Evolutionary conservation across 2,888 invertebrate genomes (phyloP).

Genomic region (Mantis religiosa): DNA sequence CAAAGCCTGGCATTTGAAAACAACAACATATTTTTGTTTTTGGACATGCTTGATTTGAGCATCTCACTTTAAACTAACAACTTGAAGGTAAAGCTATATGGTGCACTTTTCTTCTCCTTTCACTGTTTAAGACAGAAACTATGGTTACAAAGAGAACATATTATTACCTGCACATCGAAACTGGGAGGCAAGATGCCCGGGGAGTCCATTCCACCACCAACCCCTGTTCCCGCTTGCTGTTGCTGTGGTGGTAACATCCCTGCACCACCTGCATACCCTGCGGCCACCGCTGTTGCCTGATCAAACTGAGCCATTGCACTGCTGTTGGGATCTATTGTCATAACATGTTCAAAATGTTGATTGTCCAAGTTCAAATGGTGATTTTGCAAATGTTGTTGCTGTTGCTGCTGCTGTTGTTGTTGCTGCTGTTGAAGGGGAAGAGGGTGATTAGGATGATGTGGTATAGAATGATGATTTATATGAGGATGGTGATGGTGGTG

Average conservation of each 20-base stretch:
- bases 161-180: conserved; percentile 73
- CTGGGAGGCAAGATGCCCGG: conserved; percentile 50
- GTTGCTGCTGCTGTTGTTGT: not conserved
- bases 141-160: too few species aligned
- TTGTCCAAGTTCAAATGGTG: conserved; percentile 32
- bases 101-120: too few species aligned
- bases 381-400: conserved; percentile 25
- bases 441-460: conserved; percentile 40
- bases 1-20: too few species aligned
- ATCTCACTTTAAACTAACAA: too few species aligned
- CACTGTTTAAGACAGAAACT: too few species aligned
- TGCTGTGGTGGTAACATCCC: conserved; percentile 28
- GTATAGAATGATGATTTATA: conserved; percentile 51
- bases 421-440: conserved; percentile 15
- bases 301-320: conserved; percentile 24
- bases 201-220: conserved; percentile 36
- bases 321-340: conserved; percentile 34
- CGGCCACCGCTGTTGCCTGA: conserved; percentile 19
- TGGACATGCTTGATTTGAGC: too few species aligned
- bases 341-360: conserved; percentile 38
- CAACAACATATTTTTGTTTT: too few species aligned
- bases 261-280: conserved; percentile 20
- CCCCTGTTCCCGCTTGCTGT: conserved; percentile 32
- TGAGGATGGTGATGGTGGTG: conserved; percentile 37
- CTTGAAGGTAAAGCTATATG: too few species aligned